These are phyloP conservation scores for Sinhomidia bicolor DNA, from an alignment of 2,888 invertebrate species.

Conservation along the genomic window DNA sequence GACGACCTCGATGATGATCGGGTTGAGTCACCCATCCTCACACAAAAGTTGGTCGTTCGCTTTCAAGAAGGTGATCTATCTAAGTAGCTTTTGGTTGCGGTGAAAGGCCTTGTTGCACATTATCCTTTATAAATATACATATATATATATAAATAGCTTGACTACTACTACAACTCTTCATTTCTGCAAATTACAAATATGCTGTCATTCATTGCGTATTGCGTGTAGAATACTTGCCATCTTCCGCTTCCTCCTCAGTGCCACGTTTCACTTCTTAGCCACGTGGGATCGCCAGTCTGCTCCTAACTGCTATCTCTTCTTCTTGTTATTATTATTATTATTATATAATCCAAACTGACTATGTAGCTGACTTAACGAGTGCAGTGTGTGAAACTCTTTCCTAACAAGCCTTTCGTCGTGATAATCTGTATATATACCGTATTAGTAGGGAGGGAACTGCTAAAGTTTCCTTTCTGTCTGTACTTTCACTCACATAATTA, in stretches of 20 bases:
- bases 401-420: neutral
- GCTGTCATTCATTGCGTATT: conserved; percentile 6
- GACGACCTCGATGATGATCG: conserved; percentile 78
- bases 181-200: neutral
- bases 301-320: conserved; percentile 10
- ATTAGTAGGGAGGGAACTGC: neutral
- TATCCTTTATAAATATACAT: neutral
- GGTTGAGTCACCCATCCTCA: conserved; percentile 78
- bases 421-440: neutral
- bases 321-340: too few species aligned
- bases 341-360: conserved; percentile 11
- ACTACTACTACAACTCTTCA: neutral
- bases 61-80: conserved; percentile 78
- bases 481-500: neutral
- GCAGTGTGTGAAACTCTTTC: conserved; percentile 11
- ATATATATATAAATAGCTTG: neutral
- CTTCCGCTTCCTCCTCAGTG: conserved; percentile 23
- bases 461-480: neutral
- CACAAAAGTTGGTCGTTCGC: conserved; percentile 79
- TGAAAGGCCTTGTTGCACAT: conserved; percentile 27
- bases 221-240: conserved; percentile 21
- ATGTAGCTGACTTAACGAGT: neutral
- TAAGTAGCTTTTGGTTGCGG: conserved; percentile 38
- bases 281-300: conserved; percentile 22
- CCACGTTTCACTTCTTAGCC: conserved; percentile 1